Conservation (phyloP, 2,797 vertebrate genomes). For the Pyrocephalus nanus region DNA sequence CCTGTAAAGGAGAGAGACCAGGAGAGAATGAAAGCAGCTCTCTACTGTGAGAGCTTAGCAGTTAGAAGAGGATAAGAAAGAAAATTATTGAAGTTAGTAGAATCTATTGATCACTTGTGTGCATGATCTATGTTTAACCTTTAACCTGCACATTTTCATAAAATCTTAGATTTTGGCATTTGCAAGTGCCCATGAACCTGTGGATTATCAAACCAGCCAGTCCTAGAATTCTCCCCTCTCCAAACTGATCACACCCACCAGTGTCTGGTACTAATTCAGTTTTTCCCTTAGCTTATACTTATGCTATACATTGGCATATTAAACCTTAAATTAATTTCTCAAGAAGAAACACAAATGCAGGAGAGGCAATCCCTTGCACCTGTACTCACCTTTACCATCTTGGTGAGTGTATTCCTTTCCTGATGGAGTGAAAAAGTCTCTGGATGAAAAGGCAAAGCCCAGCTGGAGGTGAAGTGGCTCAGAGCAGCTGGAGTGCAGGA, state of each 20-base stretch:
- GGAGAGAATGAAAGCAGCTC: background rate
- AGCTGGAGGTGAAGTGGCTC: background rate
- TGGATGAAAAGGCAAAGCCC: background rate
- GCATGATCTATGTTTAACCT: background rate
- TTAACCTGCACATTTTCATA: background rate
- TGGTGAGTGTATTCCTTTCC: slow-evolving; percentile 21
- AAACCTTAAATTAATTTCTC: background rate
- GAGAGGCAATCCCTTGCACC: background rate
- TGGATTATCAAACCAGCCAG: background rate
- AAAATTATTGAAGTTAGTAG: background rate
- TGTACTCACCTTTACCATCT: slow-evolving; percentile 69
- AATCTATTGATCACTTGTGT: background rate
- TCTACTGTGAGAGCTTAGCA: background rate
- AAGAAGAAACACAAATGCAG: background rate
- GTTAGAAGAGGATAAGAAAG: background rate
- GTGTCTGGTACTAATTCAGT: background rate
- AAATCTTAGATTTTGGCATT: background rate
- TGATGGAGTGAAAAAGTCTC: background rate
- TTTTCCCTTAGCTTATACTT: background rate
- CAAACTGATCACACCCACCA: background rate
- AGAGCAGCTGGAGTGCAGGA: background rate
- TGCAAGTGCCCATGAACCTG: background rate
- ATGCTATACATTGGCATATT: background rate
- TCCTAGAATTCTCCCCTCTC: background rate
- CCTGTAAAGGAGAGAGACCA: background rate